Evolutionary conservation across 2,113 vertebrate species (phyloP).

Genomic region (Climacteris rufus): DNA sequence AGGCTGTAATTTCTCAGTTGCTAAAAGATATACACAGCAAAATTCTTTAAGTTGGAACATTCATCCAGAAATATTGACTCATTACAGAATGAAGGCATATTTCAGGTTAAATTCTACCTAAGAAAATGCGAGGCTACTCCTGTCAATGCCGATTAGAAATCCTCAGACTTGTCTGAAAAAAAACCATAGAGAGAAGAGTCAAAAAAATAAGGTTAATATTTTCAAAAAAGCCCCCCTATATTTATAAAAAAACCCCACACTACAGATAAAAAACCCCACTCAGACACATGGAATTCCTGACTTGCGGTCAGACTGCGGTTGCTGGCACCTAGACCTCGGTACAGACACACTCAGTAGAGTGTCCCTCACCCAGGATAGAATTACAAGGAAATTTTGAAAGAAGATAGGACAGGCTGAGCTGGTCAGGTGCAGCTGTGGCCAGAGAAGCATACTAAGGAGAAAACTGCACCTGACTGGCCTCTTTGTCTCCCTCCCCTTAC

Average conservation of each 20-base stretch:
- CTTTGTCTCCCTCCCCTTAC: neutral
- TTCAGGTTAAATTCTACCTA: neutral
- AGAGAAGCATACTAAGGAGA: neutral
- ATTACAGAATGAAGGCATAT: neutral
- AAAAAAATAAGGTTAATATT: neutral
- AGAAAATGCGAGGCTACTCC: neutral
- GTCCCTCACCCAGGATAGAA: neutral
- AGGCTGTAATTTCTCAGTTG: neutral
- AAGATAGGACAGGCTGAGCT: too few relatives aligned
- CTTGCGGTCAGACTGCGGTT: accelerated
- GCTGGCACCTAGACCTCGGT: accelerated
- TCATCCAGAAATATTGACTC: neutral
- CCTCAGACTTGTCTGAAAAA: neutral
- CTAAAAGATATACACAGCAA: neutral
- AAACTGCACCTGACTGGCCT: neutral
- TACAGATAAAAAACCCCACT: neutral
- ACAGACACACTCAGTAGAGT: neutral
- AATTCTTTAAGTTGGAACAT: neutral
- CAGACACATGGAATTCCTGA: accelerated
- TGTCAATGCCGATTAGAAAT: neutral
- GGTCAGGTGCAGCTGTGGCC: neutral
- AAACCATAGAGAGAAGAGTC: neutral
- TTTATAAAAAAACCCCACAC: neutral
- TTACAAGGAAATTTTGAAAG: neutral
- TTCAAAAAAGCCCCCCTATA: neutral